These are phyloP conservation scores for Struthio camelus DNA, from an alignment of 2,113 vertebrate genomes.

Conservation along the genomic window DNA sequence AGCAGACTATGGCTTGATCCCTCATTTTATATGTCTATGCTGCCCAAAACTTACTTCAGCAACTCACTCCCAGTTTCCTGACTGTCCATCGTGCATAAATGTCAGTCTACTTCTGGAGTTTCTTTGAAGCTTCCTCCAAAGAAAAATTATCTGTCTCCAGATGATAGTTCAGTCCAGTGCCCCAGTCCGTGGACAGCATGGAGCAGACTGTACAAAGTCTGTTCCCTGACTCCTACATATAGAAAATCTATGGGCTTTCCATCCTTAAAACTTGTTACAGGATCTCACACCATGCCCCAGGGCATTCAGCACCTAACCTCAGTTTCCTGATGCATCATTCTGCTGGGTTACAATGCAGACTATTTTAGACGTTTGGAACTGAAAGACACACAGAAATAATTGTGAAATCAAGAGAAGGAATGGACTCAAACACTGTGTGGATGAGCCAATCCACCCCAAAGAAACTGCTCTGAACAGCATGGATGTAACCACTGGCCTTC, in stretches of 20 bases:
- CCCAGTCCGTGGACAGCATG: background rate
- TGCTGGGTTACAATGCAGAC: background rate
- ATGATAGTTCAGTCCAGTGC: background rate
- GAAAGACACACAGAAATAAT: background rate
- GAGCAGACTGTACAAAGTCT: background rate
- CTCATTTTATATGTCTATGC: background rate
- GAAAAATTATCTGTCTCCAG: background rate
- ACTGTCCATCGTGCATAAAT: background rate
- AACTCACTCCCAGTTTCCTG: background rate
- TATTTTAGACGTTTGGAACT: background rate
- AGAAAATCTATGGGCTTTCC: background rate
- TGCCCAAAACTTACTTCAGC: background rate
- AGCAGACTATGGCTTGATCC: background rate
- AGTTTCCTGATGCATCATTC: fast-evolving
- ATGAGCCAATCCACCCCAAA: background rate
- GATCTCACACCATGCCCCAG: fast-evolving
- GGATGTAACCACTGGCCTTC: background rate
- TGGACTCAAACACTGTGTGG: background rate
- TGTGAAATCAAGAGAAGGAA: background rate
- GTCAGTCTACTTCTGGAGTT: background rate
- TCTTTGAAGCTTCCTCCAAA: background rate
- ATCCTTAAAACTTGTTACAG: background rate
- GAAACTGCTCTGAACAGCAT: background rate
- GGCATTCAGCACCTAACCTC: background rate
- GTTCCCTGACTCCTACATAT: background rate